Percentiles rank a stretch among this genome's conserved stretches.
Evolutionary conservation across 2,888 invertebrate species (phyloP).

Genomic region (Hartigia nigra): DNA sequence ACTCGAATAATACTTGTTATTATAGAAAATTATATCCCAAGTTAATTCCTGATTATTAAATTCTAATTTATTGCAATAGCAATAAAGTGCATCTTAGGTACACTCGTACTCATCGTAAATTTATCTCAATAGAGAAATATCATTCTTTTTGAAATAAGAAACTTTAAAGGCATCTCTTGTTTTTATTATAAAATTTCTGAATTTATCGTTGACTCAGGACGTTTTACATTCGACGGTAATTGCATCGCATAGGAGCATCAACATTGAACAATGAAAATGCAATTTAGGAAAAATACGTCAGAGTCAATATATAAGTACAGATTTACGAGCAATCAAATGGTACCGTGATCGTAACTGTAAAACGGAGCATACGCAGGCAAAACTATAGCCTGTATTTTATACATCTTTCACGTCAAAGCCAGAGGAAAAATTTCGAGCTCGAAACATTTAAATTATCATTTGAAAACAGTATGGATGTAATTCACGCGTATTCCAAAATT

Average conservation of each 20-base stretch:
- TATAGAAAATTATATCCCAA: neutral
- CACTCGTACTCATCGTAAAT: neutral
- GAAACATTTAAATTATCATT: neutral
- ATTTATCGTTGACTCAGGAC: neutral
- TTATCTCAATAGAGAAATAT: neutral
- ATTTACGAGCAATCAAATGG: neutral
- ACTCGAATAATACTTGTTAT: neutral
- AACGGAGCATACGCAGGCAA: neutral
- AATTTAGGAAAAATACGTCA: neutral
- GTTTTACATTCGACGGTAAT: neutral
- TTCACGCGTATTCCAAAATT: neutral
- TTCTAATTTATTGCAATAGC: neutral
- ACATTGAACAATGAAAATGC: neutral
- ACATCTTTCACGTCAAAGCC: neutral
- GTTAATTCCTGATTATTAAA: neutral
- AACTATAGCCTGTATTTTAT: neutral
- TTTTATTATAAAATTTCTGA: neutral
- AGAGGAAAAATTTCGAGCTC: neutral
- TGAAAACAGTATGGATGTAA: neutral
- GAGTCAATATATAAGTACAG: neutral
- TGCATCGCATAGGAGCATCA: neutral
- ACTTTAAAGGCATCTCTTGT: neutral
- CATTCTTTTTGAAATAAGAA: neutral
- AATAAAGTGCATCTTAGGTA: slow-evolving; percentile 4
- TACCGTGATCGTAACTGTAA: neutral